Percentiles rank a stretch among this genome's conserved stretches.
These are phyloP conservation scores for Amphiprion clarkii DNA, from an alignment of 2,797 vertebrate genomes.

Conservation along the genomic window DNA sequence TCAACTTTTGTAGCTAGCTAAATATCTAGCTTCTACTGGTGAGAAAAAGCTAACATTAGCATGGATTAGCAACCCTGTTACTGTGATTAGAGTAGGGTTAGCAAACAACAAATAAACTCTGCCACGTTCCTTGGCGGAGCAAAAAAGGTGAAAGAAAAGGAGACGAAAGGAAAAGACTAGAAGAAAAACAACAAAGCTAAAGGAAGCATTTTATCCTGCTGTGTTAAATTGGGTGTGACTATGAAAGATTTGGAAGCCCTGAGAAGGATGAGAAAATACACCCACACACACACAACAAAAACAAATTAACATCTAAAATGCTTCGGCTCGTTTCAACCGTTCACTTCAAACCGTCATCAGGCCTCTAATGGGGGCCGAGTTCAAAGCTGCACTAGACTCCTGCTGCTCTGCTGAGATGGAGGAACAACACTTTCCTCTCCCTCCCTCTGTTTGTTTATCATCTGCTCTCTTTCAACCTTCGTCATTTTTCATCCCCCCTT, in stretches of 20 bases:
- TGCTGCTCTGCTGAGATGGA: slow-evolving; percentile 90
- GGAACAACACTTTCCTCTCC: slow-evolving; percentile 85
- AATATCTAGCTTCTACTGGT: too few relatives aligned
- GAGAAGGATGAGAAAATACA: slow-evolving; percentile 74
- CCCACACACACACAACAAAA: slow-evolving; percentile 85
- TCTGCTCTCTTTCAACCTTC: slow-evolving; percentile 60
- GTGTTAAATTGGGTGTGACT: slow-evolving; percentile 93
- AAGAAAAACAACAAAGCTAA: slow-evolving; percentile 69
- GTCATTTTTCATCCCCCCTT: slow-evolving; percentile 41
- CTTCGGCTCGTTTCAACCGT: slow-evolving; percentile 88
- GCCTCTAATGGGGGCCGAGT: slow-evolving; percentile 94
- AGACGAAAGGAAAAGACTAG: slow-evolving; percentile 48
- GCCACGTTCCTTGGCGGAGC: too few relatives aligned
- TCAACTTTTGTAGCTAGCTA: too few relatives aligned
- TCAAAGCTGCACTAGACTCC: slow-evolving; percentile 93
- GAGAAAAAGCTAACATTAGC: too few relatives aligned
- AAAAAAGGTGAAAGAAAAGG: slow-evolving; percentile 22
- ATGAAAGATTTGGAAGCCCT: slow-evolving; percentile 89
- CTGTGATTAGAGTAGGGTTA: too few relatives aligned
- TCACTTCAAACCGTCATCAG: slow-evolving; percentile 91
- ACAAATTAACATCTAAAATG: slow-evolving; percentile 97
- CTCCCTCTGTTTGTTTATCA: slow-evolving; percentile 79
- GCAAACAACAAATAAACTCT: too few relatives aligned
- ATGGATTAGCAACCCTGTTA: too few relatives aligned
- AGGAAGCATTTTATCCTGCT: slow-evolving; percentile 82